Base-by-base conservation (phyloP, 2,888 invertebrate species). In the Strigamia maritima region DNA sequence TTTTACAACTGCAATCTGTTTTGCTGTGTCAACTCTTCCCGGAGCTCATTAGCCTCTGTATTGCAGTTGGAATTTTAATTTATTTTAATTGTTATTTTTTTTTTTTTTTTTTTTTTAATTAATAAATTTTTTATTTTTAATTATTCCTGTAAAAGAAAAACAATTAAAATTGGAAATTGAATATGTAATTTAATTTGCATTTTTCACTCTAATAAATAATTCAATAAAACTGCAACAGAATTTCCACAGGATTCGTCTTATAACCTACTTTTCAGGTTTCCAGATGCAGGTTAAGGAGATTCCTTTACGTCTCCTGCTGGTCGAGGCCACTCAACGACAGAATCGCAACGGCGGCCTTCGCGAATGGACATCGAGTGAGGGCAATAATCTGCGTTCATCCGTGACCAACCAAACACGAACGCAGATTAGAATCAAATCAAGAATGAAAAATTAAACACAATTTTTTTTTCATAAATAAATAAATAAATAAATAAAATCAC, bases 281-380 rank as follows among this genome's bases (percentile, higher is more conserved):
- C 60, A 60, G 60, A 60, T 60, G 19, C 60, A 60, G 60, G 60
- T 60, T 60, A 60, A 60, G 60, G 60, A 60, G 60, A 60, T 60
- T 60, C 60, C 12, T 60, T 44, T 19, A 60, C 60, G 60, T 60
- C 60, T n/a, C n/a, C n/a, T 60, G n/a, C 60, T 60, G 60, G 19
- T 60, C 60, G 60, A 60, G 60, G 60, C 60, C 60, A 60, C 60
- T 60, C 60, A 60, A 60, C 60, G 60, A 60, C 60, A 60, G 60
- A 60, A 60, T 60, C 60, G 19, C 60, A 19, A 60, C 60, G 60
- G 60, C 19, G 60, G 60, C 60, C 60, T 60, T 60, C 60, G 60
- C 19, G 19, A 60, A 60, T 60, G 60, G 60, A 60, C 60, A 60
- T 60, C 22, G 2, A 19, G 22, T 24, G 60, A 60, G 60, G 60